Base-by-base conservation (phyloP, 2,113 vertebrate genomes). In the Mellivora capensis region DNA sequence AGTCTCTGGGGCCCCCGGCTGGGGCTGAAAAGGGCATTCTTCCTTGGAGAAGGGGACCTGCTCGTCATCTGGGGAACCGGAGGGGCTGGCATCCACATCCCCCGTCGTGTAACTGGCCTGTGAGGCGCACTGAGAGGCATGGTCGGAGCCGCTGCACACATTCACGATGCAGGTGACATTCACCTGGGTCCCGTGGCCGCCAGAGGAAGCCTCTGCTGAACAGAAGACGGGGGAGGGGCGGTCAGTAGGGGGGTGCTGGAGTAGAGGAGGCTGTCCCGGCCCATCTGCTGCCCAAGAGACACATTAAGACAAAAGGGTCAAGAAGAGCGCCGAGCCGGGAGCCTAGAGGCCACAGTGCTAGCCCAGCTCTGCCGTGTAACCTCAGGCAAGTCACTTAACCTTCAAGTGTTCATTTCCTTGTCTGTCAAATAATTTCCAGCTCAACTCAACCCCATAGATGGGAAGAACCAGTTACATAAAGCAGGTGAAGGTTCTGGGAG, bases 131-230 rank as follows among this genome's bases (percentile, higher is more conserved):
- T 87, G 98, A 0, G 97, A 96, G 64, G 92, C 52, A 15, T 98
- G 98, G 13, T 98, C 98, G 0, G 98, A 91, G 29, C 96, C 87
- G 42, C 97, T 97, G 10, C 98, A 98, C 0, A 99, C 96, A 1
- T 98, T 98, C 87, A 99, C 98, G 7, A 98, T 97, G 4, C 98
- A 98, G 3, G 97, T 99, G 67, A 99, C 98, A 0, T 98, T 99
- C 91, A 99, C 98, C 13, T 98, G 98, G 0, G 97, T 98, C 54
- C 98, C 98, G 3, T 49, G 86, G 89, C 97, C 31, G 0, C 62
- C 96, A 1, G 94, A 79, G 3, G 97, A 96, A 21, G 97, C 90
- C 44, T 98, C 99, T 99, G 98, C 52, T 15, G 87, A 94, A 94
- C 57, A 93, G 27, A 86, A 34, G 69, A 83, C 15, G 21, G 47